These are phyloP conservation scores for Crocallis elinguaria DNA, from an alignment of 2,888 invertebrate species.

Conservation along the genomic window DNA sequence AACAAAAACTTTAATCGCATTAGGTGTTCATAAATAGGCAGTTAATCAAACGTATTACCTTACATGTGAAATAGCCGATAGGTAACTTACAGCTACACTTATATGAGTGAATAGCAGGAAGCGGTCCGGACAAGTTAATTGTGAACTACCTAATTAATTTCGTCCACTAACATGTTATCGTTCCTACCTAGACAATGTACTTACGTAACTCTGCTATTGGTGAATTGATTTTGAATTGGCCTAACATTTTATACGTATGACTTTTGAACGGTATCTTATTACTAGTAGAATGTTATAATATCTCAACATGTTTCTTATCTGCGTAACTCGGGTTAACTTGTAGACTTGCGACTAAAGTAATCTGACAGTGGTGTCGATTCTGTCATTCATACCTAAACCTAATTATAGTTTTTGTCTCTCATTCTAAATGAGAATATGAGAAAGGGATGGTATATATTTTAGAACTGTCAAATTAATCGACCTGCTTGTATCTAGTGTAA, in stretches of 20 bases:
- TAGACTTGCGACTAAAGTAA: slow-evolving; percentile 11
- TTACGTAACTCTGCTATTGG: slow-evolving; percentile 38
- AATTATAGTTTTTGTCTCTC: no score
- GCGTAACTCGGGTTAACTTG: slow-evolving; percentile 23
- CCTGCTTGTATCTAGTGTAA: no score
- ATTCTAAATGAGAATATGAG: no score
- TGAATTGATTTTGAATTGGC: slow-evolving; percentile 52
- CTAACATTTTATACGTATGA: not conserved
- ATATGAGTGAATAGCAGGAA: slow-evolving; percentile 38
- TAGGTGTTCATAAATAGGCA: slow-evolving; percentile 23
- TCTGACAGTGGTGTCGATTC: no score
- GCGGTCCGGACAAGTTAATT: slow-evolving; percentile 42
- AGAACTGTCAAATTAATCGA: no score
- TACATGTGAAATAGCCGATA: slow-evolving; percentile 32
- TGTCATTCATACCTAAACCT: no score
- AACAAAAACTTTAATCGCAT: slow-evolving; percentile 32
- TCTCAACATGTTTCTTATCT: slow-evolving; percentile 18
- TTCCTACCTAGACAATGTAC: slow-evolving; percentile 16
- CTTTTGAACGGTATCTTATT: not conserved
- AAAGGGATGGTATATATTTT: no score
- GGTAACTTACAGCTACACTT: slow-evolving; percentile 23
- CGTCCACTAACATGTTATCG: slow-evolving; percentile 44
- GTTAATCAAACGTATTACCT: slow-evolving; percentile 31
- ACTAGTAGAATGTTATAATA: not conserved
- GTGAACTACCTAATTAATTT: slow-evolving; percentile 52